A percentile compares a stretch with the other conserved stretches of the same genome.
phyloP scores from a whole-genome alignment of 2,888 invertebrate genomes.

The Xanthia togata region DNA sequence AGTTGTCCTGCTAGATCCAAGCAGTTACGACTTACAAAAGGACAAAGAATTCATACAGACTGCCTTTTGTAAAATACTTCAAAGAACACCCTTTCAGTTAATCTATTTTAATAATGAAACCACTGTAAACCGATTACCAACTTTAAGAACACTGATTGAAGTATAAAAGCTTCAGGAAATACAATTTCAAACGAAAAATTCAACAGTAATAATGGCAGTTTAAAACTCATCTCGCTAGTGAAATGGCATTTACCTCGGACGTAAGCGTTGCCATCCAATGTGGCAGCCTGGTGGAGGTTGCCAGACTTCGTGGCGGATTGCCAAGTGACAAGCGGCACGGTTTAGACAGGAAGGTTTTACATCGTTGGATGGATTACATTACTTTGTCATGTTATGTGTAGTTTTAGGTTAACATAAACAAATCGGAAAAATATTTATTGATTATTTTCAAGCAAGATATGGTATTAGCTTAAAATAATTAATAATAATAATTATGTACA shows the following conservation, averaged over 20 bases:
- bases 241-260: slow-evolving; percentile 58
- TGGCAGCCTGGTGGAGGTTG: slow-evolving; percentile 26
- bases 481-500: not conserved
- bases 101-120: slow-evolving; percentile 1
- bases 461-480: no score
- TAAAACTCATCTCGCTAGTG: slow-evolving; percentile 60
- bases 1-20: not conserved
- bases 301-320: slow-evolving; percentile 57
- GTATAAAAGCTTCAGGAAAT: slow-evolving; percentile 39
- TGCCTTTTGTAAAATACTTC: not conserved
- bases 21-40: not conserved
- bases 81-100: not conserved
- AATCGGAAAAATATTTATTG: not conserved
- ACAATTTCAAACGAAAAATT: slow-evolving; percentile 50
- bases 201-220: slow-evolving; percentile 54
- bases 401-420: not conserved
- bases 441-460: not conserved
- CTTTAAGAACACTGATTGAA: slow-evolving; percentile 36
- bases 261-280: slow-evolving; percentile 32
- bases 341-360: slow-evolving; percentile 19
- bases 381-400: not conserved
- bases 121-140: slow-evolving; percentile 5
- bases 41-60: no score
- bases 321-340: slow-evolving; percentile 47
- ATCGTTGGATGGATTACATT: slow-evolving; percentile 22